Base-by-base conservation (phyloP, 1,140 invertebrate genomes). In the Aphaenogaster ashmeadi region DNA sequence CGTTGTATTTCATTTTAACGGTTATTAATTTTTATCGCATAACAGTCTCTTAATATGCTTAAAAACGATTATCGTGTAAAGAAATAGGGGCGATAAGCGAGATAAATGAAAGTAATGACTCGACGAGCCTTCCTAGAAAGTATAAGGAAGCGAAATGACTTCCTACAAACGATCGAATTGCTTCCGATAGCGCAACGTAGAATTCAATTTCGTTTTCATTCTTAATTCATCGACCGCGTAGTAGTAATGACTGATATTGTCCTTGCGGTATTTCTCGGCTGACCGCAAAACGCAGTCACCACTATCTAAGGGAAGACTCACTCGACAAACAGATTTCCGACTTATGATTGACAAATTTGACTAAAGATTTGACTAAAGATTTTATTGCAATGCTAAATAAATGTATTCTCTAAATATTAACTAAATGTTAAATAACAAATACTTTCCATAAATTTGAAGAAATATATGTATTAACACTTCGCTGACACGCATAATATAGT, bases 161-260 rank as follows among this genome's bases (percentile, higher is more conserved):
- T 90, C 69, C 74, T 84, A 67, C 75, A 18, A 87, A 60, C 44
- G 72, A 78, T 85, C 54, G 52, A 80, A 90, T 90, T 77, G 62
- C 79, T 88, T 90, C 60, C 86, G 88, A 87, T 87, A 84, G 58
- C 50, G 62, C 58, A 47, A 21, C 33, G 2, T 62, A 54, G 54
- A 90, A 90, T 89, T 89, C 78, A 84, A 87, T 90, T 90, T 87
- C 38, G 77, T 89, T 69, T 67, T 64, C 36, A 36, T 74, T 64
- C 66, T 56, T 50, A 72, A 90, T 69, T 69, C 38, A 47, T 79
- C 41, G 52, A 18, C 11, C 56, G n/a, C 36, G 6, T 4, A 41
- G 38, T 60, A 52, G 67, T 88, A 87, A 89, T 89, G 71, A 85
- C 54, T 47, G 58, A 78, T 86, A 85, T 89, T 78, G 88, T 91